Percentiles rank a stretch among this genome's conserved stretches.
Evolutionary conservation across 2,113 vertebrate species (phyloP).

Genomic region (Chlorocebus sabaeus): DNA sequence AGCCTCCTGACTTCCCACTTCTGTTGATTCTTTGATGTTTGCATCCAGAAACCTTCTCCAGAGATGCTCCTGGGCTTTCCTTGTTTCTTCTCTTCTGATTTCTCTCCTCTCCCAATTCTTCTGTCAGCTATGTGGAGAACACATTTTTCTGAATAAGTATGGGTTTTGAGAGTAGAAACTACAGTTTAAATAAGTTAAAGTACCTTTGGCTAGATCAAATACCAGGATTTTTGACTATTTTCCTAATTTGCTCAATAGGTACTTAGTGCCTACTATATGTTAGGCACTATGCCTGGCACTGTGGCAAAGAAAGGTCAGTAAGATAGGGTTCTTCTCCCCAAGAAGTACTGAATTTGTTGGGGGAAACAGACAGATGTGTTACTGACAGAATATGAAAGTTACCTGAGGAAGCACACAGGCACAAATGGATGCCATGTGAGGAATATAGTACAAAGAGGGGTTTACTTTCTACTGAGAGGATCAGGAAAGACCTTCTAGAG

Average conservation of each 20-base stretch:
- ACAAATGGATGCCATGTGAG: not conserved
- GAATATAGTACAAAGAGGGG: not conserved
- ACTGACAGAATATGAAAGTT: not conserved
- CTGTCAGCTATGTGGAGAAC: not conserved
- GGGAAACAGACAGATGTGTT: not conserved
- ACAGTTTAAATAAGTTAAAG: not conserved
- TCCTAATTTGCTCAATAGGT: not conserved
- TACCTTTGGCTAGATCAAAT: too few relatives aligned
- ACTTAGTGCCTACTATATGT: not conserved
- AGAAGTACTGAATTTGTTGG: not conserved
- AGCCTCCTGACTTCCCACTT: not conserved
- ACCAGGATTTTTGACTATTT: not conserved
- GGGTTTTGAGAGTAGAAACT: conserved; percentile 28
- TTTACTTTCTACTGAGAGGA: not conserved
- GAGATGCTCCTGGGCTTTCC: not conserved
- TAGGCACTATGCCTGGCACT: not conserved
- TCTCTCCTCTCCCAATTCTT: not conserved
- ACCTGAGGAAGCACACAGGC: not conserved
- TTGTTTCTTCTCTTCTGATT: not conserved
- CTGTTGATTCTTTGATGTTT: not conserved
- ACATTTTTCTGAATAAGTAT: not conserved
- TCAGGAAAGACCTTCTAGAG: not conserved
- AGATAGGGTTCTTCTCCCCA: not conserved
- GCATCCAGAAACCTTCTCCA: not conserved
- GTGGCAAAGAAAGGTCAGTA: not conserved